These are phyloP conservation scores for Strigops habroptila DNA, from an alignment of 2,113 vertebrate species.

Conservation along the genomic window DNA sequence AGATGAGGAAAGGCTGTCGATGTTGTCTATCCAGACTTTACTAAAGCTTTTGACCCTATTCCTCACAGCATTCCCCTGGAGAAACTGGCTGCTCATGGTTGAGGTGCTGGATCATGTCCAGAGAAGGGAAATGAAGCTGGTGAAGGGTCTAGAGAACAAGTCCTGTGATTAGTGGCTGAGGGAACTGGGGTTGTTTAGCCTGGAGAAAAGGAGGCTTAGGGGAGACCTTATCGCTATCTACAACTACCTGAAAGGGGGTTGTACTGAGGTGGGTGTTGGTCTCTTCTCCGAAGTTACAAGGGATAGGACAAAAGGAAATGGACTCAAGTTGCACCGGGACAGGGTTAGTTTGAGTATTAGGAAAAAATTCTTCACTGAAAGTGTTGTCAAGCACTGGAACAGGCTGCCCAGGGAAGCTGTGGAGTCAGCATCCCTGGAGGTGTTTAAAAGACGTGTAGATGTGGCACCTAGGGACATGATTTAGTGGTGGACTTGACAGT, in stretches of 20 bases:
- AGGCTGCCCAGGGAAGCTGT: not conserved
- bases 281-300: not conserved
- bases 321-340: not conserved
- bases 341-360: not conserved
- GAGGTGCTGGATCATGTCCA: not conserved
- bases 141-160: not conserved
- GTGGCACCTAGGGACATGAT: not conserved
- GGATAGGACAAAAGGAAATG: not conserved
- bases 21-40: not conserved
- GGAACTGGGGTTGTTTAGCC: not conserved
- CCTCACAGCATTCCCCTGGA: not conserved
- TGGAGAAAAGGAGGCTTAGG: not conserved
- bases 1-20: not conserved
- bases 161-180: not conserved
- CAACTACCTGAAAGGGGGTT: not conserved
- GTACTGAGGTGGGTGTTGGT: not conserved
- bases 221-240: fast-evolving
- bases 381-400: not conserved
- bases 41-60: not conserved
- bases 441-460: not conserved
- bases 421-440: not conserved
- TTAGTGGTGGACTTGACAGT: not conserved
- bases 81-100: not conserved
- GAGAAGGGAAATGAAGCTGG: not conserved
- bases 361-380: not conserved